Evolutionary conservation across 2,888 invertebrate genomes (phyloP).

Genomic region (Timema podura): DNA sequence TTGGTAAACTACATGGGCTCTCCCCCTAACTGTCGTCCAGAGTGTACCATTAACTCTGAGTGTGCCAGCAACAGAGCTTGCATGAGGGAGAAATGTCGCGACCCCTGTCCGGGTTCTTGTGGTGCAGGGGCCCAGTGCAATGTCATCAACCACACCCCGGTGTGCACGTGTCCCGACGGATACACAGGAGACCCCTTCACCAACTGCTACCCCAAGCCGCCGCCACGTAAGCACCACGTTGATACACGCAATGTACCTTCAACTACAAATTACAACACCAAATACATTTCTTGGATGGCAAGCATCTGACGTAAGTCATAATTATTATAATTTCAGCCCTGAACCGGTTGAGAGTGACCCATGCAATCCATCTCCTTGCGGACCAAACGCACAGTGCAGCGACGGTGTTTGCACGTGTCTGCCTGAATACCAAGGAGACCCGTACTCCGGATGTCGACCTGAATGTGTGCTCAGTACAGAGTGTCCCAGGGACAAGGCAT

Average conservation of each 20-base stretch:
- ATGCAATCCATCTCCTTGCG: constrained; percentile 40
- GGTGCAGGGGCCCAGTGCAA: constrained; percentile 58
- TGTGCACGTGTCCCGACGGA: constrained; percentile 35
- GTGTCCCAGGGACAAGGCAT: constrained; percentile 61
- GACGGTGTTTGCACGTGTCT: constrained; percentile 66
- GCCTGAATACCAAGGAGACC: constrained; percentile 69
- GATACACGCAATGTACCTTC: background rate
- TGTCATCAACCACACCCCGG: constrained; percentile 64
- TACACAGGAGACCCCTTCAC: constrained; percentile 41
- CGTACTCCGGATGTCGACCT: constrained; percentile 63
- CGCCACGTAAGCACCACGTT: constrained; percentile 30
- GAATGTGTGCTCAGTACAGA: constrained; percentile 66
- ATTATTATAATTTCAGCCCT: constrained; percentile 28
- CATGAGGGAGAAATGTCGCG: constrained; percentile 66
- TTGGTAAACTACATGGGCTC: constrained; percentile 57
- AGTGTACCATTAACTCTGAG: constrained; percentile 63
- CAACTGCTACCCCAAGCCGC: constrained; percentile 33
- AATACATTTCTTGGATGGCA: too few relatives aligned
- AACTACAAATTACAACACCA: background rate
- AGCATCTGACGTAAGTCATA: too few relatives aligned
- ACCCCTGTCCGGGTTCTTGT: constrained; percentile 79
- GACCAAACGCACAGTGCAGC: constrained; percentile 39
- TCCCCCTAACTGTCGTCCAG: constrained; percentile 64
- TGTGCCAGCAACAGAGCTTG: constrained; percentile 68
- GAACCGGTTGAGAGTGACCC: constrained; percentile 31